phyloP scores from a whole-genome alignment of 2,113 vertebrate species.

The Dicrurus megarhynchus region DNA sequence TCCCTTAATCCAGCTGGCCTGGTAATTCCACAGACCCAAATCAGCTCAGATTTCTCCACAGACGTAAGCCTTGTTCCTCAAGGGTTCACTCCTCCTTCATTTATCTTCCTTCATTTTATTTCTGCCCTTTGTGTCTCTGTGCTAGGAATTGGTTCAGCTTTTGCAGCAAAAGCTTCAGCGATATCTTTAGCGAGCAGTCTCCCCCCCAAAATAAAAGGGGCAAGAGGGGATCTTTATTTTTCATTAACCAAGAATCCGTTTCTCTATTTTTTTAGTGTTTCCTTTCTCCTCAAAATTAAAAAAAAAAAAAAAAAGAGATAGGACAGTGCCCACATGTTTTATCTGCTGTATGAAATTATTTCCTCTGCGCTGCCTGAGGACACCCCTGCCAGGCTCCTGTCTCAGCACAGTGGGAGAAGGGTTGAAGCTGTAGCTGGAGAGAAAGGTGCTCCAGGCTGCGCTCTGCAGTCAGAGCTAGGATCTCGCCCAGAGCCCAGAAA shows the following conservation, averaged over 20 bases:
- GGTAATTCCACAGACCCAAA: constrained; percentile 65
- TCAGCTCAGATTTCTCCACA: constrained; percentile 64
- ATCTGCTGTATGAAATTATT: not conserved
- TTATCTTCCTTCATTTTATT: constrained; percentile 51
- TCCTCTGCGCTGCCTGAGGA: not conserved
- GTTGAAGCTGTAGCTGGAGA: not conserved
- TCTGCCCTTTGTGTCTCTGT: constrained; percentile 41
- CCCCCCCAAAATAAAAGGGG: constrained; percentile 9
- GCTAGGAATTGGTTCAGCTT: constrained; percentile 61
- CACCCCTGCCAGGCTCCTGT: not conserved
- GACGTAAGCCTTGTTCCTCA: constrained; percentile 59
- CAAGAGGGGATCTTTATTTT: constrained; percentile 13
- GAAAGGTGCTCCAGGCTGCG: not conserved
- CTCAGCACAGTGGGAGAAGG: not conserved
- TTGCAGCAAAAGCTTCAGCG: not conserved
- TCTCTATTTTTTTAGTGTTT: not conserved
- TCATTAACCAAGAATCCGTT: not conserved
- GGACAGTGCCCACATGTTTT: not conserved
- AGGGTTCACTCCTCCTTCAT: constrained; percentile 36
- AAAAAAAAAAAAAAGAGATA: not conserved
- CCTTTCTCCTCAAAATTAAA: not conserved
- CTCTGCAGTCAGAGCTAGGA: not conserved
- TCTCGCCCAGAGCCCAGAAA: not conserved
- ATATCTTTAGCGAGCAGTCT: constrained; percentile 32
- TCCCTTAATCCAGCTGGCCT: constrained; percentile 68